phyloP scores from a whole-genome alignment of 2,888 invertebrate species.

The Apodemia mormo region DNA sequence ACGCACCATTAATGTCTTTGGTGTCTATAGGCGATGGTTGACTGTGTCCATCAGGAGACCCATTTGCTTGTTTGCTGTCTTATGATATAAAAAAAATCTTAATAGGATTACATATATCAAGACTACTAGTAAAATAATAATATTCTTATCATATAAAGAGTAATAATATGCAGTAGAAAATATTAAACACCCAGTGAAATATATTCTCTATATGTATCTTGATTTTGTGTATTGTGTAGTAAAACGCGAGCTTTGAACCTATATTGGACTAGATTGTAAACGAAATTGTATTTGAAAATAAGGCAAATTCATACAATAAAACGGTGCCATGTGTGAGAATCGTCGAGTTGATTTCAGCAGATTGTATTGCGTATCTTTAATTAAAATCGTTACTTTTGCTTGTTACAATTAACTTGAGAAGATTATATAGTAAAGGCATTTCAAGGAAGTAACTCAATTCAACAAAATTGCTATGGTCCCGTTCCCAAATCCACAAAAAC shows the following conservation, averaged over 20 bases:
- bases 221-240: background rate
- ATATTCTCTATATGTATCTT: background rate
- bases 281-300: constrained; percentile 7
- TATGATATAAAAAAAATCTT: no score
- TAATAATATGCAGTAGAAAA: no score
- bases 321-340: background rate
- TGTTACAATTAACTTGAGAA: background rate
- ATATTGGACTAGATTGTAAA: constrained; percentile 6
- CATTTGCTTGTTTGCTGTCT: no score
- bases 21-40: no score
- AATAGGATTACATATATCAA: no score
- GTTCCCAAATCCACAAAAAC: background rate
- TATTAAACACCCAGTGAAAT: background rate
- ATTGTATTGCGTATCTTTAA: constrained; percentile 12
- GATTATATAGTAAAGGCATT: background rate
- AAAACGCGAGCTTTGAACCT: constrained; percentile 1
- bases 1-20: no score
- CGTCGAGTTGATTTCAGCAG: constrained; percentile 3
- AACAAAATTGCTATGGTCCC: background rate
- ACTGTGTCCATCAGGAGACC: no score
- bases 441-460: background rate
- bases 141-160: no score
- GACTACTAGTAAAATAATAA: no score
- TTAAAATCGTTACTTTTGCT: constrained; percentile 1
- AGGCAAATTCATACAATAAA: constrained; percentile 4